phyloP scores from a whole-genome alignment of 2,888 invertebrate genomes.

The Marronus borbonicus region DNA sequence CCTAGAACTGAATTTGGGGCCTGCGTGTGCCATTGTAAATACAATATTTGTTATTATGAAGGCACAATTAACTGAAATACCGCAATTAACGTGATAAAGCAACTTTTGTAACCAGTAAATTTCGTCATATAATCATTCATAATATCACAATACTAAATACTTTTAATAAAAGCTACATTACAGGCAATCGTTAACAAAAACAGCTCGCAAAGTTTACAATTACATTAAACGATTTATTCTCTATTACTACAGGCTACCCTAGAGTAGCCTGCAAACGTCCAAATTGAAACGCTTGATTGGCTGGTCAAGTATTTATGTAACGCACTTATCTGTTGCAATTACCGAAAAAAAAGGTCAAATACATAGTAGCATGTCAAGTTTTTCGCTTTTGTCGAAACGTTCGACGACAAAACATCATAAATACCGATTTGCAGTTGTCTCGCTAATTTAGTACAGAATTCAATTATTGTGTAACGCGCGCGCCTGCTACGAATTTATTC shows the following conservation, averaged over 20 bases:
- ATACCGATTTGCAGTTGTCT: background rate
- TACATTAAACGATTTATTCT: background rate
- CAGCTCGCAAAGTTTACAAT: background rate
- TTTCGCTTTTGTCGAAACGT: background rate
- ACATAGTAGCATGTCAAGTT: background rate
- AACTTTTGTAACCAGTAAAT: no score
- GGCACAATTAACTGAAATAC: no score
- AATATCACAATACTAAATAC: no score
- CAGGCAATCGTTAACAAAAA: background rate
- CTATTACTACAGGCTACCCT: no score
- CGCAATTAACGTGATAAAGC: no score
- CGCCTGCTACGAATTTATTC: background rate
- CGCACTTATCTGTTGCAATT: background rate
- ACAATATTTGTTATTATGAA: no score
- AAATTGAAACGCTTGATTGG: slow-evolving; percentile 14
- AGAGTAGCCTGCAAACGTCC: background rate
- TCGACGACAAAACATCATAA: background rate
- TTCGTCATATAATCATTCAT: no score
- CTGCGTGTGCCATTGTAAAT: no score
- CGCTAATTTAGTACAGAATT: background rate
- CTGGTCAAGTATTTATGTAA: background rate
- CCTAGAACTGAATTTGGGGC: no score
- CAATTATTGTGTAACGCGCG: background rate
- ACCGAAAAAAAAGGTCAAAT: slow-evolving; percentile 2
- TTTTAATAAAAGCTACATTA: background rate